A percentile compares a stretch with the other conserved stretches of the same genome.
phyloP scores from a whole-genome alignment of 2,888 invertebrate genomes.

The Rhimphoctona megacephalus region DNA sequence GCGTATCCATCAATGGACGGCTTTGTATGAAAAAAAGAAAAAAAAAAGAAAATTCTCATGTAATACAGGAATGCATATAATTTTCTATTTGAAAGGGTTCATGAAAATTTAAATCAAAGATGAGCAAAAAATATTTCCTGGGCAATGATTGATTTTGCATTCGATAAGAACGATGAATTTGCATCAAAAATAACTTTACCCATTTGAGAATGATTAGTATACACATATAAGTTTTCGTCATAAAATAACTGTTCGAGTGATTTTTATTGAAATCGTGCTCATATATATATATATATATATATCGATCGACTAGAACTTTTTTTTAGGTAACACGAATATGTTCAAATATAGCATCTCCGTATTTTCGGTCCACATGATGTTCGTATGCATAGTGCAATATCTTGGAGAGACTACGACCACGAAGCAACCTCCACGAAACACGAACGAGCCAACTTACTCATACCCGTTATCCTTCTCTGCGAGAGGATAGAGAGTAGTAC shows the following conservation, averaged over 20 bases:
- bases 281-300: too few relatives aligned
- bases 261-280: not conserved
- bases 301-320: not conserved
- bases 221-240: not conserved
- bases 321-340: not conserved
- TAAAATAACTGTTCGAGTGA: not conserved
- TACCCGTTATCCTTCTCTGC: constrained; percentile 56
- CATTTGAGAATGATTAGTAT: not conserved
- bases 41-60: too few relatives aligned
- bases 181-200: not conserved
- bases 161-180: not conserved
- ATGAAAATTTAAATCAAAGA: too few relatives aligned
- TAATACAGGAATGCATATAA: too few relatives aligned
- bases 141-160: too few relatives aligned
- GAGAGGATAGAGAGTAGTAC: constrained; percentile 34
- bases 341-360: not conserved
- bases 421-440: constrained; percentile 70
- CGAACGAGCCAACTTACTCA: constrained; percentile 72
- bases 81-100: too few relatives aligned
- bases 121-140: too few relatives aligned
- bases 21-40: too few relatives aligned
- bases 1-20: too few relatives aligned
- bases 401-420: constrained; percentile 24
- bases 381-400: constrained; percentile 33
- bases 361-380: constrained; percentile 18